These are phyloP conservation scores for Drosophila rhopaloa DNA, from an alignment of 1,140 invertebrate species.

Conservation along the genomic window DNA sequence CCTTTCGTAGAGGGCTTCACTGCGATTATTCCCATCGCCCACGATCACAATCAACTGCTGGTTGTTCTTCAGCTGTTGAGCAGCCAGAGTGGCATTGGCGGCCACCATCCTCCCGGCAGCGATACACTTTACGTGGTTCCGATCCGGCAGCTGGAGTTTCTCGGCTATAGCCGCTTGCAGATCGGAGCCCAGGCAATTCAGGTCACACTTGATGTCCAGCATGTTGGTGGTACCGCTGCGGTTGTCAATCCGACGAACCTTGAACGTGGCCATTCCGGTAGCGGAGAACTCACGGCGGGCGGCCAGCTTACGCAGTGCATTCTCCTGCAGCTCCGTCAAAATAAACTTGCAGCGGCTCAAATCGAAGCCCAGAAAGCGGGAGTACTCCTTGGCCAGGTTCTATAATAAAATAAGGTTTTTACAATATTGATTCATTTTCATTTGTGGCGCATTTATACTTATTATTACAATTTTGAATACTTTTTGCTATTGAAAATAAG, in stretches of 20 bases:
- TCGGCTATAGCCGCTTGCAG: conserved; percentile 86
- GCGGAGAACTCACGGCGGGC: conserved; percentile 87
- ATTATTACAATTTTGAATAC: too few relatives aligned
- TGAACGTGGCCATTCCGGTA: conserved; percentile 86
- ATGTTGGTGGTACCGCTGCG: conserved; percentile 67
- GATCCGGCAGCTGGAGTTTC: conserved; percentile 78
- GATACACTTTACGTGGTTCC: conserved; percentile 88
- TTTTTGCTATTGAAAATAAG: too few relatives aligned
- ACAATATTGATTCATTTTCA: too few relatives aligned
- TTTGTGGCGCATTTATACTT: too few relatives aligned
- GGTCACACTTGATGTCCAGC: conserved; percentile 69
- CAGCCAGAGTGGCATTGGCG: conserved; percentile 85
- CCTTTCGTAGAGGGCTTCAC: conserved; percentile 65
- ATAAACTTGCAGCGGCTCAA: conserved; percentile 85
- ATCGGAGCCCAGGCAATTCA: conserved; percentile 85
- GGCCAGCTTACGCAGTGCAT: conserved; percentile 89
- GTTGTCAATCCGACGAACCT: conserved; percentile 71
- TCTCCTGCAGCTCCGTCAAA: conserved; percentile 87
- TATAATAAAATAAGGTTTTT: conserved; percentile 62
- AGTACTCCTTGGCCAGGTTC: conserved; percentile 86
- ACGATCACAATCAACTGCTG: conserved; percentile 88
- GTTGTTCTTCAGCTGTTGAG: conserved; percentile 88
- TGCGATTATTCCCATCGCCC: conserved; percentile 84
- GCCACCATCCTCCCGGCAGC: conserved; percentile 88
- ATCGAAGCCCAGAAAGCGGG: conserved; percentile 85